A percentile compares a stretch with the other conserved stretches of the same genome.
phyloP scores from a whole-genome alignment of 2,113 vertebrate genomes.

The Lampris megalopsis region DNA sequence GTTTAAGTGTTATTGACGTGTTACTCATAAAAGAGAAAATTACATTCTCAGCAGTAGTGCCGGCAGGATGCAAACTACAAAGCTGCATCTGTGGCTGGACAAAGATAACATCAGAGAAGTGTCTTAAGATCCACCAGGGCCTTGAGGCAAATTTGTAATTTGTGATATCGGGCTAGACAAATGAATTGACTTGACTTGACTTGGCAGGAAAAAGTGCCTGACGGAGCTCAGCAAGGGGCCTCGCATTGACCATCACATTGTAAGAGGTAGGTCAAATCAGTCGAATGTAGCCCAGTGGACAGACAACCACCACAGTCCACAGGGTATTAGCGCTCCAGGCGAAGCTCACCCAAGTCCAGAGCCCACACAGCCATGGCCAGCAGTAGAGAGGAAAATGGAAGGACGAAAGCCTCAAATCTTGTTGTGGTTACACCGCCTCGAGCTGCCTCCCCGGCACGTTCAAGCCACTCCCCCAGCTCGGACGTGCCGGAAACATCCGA shows the following conservation, averaged over 20 bases:
- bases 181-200: no score
- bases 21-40: no score
- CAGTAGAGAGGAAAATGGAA: constrained; percentile 15
- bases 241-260: constrained; percentile 29
- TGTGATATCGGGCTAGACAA: no score
- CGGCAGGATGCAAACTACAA: constrained; percentile 8
- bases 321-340: constrained; percentile 5
- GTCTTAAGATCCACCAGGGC: constrained; percentile 29
- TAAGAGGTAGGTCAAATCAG: constrained; percentile 19
- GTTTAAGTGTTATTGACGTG: no score
- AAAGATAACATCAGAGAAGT: constrained; percentile 26
- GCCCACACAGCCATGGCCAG: neutral
- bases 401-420: constrained; percentile 13
- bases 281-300: constrained; percentile 17
- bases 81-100: constrained; percentile 41
- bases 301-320: constrained; percentile 6
- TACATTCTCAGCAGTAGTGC: neutral
- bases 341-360: constrained; percentile 8
- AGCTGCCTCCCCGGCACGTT: no score
- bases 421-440: no score
- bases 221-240: constrained; percentile 6
- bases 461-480: no score
- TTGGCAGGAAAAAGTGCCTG: constrained; percentile 18
- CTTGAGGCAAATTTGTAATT: no score
- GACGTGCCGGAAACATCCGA: no score